phyloP scores from a whole-genome alignment of 2,797 vertebrate species.

The Lutjanus campechanus region DNA sequence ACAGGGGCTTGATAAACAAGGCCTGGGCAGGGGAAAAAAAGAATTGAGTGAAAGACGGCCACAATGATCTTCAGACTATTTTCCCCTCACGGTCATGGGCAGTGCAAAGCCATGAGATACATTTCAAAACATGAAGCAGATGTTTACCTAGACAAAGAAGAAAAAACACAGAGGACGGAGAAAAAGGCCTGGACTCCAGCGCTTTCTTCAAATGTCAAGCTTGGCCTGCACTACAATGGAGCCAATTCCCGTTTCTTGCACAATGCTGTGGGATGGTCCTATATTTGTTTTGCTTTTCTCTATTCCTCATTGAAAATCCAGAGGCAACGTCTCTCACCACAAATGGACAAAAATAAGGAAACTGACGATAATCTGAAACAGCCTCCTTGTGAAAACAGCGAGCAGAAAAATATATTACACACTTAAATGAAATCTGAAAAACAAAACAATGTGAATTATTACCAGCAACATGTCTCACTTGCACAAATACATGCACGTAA shows the following conservation, averaged over 20 bases:
- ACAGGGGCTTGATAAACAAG: constrained; percentile 92
- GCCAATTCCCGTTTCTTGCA: constrained; percentile 69
- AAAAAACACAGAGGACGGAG: constrained; percentile 66
- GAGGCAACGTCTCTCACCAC: constrained; percentile 62
- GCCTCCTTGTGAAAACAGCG: constrained; percentile 54
- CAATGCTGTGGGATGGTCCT: constrained; percentile 68
- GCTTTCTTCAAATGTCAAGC: constrained; percentile 75
- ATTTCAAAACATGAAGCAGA: constrained; percentile 87
- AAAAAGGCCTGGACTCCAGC: constrained; percentile 66
- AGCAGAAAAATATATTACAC: constrained; percentile 57
- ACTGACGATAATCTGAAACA: constrained; percentile 72
- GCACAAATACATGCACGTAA: constrained; percentile 38
- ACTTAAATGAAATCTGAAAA: constrained; percentile 59
- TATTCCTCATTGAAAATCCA: constrained; percentile 73
- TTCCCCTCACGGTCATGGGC: constrained; percentile 83
- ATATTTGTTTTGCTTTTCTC: constrained; percentile 72
- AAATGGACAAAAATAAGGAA: constrained; percentile 71
- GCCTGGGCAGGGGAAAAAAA: constrained; percentile 83
- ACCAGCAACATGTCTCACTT: constrained; percentile 41
- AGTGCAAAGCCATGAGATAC: constrained; percentile 80
- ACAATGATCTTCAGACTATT: constrained; percentile 86
- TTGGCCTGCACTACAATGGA: constrained; percentile 66
- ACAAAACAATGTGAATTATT: constrained; percentile 58
- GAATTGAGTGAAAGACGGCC: constrained; percentile 81
- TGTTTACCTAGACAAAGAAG: constrained; percentile 86